These are phyloP conservation scores for Sisyra nigra DNA, from an alignment of 2,888 invertebrate species.

Conservation along the genomic window DNA sequence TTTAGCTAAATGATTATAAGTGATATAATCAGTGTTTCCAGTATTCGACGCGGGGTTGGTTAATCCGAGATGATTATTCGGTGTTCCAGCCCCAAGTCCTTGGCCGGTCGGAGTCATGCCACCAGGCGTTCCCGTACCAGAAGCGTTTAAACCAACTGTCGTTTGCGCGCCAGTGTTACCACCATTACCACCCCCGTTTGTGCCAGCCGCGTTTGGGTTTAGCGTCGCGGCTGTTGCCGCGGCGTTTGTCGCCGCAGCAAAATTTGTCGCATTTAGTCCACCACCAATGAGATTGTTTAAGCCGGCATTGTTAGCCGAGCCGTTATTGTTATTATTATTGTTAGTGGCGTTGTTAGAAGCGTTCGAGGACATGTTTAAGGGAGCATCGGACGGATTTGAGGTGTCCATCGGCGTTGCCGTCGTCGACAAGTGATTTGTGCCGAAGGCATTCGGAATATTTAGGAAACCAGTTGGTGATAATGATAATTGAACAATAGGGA, in stretches of 20 bases:
- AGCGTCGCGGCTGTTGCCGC: constrained; percentile 11
- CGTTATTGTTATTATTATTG: constrained; percentile 4
- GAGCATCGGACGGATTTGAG: constrained; percentile 6
- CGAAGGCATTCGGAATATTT: constrained; percentile 7
- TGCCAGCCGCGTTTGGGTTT: constrained; percentile 11
- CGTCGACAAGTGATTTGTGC: neutral
- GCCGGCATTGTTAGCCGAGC: constrained; percentile 3
- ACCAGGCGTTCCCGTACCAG: constrained; percentile 10
- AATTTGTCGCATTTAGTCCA: neutral
- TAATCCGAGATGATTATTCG: constrained; percentile 4
- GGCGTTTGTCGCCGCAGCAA: neutral
- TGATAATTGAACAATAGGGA: constrained; percentile 4
- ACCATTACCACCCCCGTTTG: constrained; percentile 1
- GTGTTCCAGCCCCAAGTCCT: neutral
- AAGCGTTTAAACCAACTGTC: neutral
- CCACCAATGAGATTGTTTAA: constrained; percentile 3
- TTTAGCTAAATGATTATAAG: constrained; percentile 61
- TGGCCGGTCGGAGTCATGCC: constrained; percentile 6
- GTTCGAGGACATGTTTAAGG: constrained; percentile 7
- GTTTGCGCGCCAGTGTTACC: constrained; percentile 1
- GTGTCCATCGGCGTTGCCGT: constrained; percentile 7
- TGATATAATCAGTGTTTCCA: constrained; percentile 26
- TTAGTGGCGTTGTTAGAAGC: constrained; percentile 4
- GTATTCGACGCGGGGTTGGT: constrained; percentile 9
- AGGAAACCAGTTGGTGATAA: constrained; percentile 8